Evolutionary conservation across 2,113 vertebrate species (phyloP).

Genomic region (Heterotilapia buettikoferi): DNA sequence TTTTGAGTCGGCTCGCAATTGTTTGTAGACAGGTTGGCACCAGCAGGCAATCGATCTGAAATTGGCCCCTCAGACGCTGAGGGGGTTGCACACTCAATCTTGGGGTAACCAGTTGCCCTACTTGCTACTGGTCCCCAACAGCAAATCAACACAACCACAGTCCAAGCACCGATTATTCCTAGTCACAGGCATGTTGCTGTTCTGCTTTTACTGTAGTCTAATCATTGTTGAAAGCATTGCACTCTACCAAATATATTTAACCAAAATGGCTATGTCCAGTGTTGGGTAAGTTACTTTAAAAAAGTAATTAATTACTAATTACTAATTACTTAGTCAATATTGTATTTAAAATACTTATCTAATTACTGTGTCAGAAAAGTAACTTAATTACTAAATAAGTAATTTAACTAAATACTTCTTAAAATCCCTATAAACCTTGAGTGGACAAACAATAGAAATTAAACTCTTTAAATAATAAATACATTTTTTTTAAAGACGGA

Average conservation of each 20-base stretch:
- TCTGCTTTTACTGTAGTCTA: neutral
- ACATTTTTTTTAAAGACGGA: too few relatives aligned
- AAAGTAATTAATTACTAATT: too few relatives aligned
- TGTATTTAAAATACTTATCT: too few relatives aligned
- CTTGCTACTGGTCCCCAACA: neutral
- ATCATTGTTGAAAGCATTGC: neutral
- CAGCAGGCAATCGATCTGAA: neutral
- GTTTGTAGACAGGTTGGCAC: neutral
- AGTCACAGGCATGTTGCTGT: neutral
- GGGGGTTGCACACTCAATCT: neutral
- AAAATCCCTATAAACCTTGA: too few relatives aligned
- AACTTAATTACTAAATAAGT: too few relatives aligned
- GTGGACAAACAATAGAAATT: too few relatives aligned
- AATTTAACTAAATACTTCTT: too few relatives aligned
- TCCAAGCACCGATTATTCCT: neutral
- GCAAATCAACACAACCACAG: neutral
- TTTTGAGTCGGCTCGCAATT: neutral
- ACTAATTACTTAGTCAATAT: too few relatives aligned
- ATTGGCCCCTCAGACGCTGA: neutral
- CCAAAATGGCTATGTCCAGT: neutral
- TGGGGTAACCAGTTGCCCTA: neutral
- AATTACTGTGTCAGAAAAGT: too few relatives aligned
- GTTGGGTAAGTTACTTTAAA: too few relatives aligned
- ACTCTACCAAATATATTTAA: neutral
- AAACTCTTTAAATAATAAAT: too few relatives aligned